These are phyloP conservation scores for Chondrilla cf. caribensis DNA, from an alignment of 37 sponge, comb jelly and placozoan species.

Conservation along the genomic window DNA sequence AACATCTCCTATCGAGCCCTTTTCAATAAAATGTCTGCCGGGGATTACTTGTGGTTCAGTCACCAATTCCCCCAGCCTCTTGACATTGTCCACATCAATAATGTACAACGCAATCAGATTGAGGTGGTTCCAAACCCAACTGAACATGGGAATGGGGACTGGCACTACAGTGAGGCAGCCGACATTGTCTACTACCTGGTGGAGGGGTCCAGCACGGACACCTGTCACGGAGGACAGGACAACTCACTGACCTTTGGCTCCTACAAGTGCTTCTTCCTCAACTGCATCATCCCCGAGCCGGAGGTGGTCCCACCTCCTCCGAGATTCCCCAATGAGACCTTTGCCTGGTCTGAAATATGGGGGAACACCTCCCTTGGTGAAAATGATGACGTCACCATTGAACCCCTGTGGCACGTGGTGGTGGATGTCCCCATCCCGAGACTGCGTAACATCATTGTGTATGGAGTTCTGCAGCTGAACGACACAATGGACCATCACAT, in stretches of 20 bases:
- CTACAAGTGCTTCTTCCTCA: conserved; percentile 42
- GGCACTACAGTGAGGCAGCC: conserved; percentile 29
- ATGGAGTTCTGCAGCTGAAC: conserved; percentile 75
- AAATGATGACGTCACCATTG: conserved; percentile 61
- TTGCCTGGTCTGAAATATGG: conserved; percentile 76
- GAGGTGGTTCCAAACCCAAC: conserved; percentile 18
- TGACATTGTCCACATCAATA: conserved; percentile 33
- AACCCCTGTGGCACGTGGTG: conserved; percentile 60
- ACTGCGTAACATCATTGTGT: conserved; percentile 48
- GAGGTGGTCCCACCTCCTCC: conserved; percentile 63
- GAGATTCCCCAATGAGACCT: conserved; percentile 51
- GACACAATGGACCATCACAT: conserved; percentile 57
- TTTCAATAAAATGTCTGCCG: conserved; percentile 21
- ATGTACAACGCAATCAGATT: background rate
- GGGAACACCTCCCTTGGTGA: conserved; percentile 26
- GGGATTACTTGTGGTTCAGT: conserved; percentile 40
- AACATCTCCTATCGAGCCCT: conserved; percentile 51
- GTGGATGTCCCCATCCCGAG: conserved; percentile 53
- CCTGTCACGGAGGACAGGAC: background rate
- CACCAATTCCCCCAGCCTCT: conserved; percentile 42
- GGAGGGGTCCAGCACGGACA: conserved; percentile 26
- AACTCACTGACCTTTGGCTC: conserved; percentile 23
- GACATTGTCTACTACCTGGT: conserved; percentile 37
- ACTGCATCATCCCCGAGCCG: conserved; percentile 58
- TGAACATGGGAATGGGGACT: conserved; percentile 41